Evolutionary conservation across 2,113 vertebrate genomes (phyloP).

Genomic region (Seriola dumerili): DNA sequence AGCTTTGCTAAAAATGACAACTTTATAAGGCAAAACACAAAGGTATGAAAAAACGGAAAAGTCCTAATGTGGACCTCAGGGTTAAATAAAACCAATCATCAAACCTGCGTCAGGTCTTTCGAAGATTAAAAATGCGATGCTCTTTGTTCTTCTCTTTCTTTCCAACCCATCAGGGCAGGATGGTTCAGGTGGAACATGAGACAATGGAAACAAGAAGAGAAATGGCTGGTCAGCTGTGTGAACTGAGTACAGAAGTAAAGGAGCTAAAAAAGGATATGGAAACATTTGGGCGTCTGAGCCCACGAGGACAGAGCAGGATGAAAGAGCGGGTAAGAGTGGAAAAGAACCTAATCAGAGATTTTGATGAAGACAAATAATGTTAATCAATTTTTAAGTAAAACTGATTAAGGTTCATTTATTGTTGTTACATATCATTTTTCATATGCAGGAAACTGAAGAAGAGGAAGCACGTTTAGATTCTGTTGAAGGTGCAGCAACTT

Average conservation of each 20-base stretch:
- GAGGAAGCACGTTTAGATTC: not conserved
- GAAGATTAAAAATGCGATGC: too few species aligned
- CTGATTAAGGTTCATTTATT: not conserved
- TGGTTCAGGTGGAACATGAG: not conserved
- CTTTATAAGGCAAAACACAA: too few species aligned
- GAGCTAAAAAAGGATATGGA: not conserved
- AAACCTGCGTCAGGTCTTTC: too few species aligned
- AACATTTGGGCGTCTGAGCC: not conserved
- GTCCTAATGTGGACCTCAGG: too few species aligned
- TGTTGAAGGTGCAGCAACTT: not conserved
- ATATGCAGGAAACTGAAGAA: slow-evolving; percentile 6
- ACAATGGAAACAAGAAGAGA: not conserved
- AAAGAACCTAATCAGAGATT: not conserved
- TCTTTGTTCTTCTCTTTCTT: not conserved
- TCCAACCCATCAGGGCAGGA: not conserved
- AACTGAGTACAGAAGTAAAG: not conserved
- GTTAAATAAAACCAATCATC: too few species aligned
- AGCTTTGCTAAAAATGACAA: too few species aligned
- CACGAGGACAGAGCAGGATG: not conserved
- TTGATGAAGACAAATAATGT: too few species aligned
- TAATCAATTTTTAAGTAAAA: not conserved
- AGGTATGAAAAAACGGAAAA: too few species aligned
- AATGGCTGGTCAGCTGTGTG: not conserved
- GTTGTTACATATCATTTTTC: not conserved
- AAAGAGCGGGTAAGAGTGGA: not conserved